Evolutionary conservation across 2,888 invertebrate genomes (phyloP).

Genomic region (Pristionchus exspectatus): DNA sequence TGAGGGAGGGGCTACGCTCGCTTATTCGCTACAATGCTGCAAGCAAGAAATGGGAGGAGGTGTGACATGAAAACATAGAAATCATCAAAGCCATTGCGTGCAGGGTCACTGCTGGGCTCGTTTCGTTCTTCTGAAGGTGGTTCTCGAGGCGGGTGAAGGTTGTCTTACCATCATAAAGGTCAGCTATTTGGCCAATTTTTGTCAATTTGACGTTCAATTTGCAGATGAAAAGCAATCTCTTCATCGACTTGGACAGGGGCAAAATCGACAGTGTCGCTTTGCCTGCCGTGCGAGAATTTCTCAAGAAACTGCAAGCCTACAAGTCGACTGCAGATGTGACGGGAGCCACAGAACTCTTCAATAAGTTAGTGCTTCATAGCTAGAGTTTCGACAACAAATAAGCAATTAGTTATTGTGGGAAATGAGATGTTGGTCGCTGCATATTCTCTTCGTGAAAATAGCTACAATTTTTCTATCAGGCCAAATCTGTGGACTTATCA

Average conservation of each 20-base stretch:
- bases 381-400: no score
- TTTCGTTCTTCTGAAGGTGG: conserved; percentile 90
- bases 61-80: not conserved
- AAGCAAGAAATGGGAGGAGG: conserved; percentile 87
- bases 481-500: no score
- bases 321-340: conserved; percentile 90
- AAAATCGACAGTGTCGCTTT: conserved; percentile 90
- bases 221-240: conserved; percentile 86
- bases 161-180: conserved; percentile 87
- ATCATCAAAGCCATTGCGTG: conserved; percentile 40
- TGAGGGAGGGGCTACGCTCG: conserved; percentile 91
- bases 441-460: no score
- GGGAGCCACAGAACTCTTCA: conserved; percentile 87
- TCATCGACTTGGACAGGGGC: conserved; percentile 86
- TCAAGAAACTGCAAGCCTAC: conserved; percentile 91
- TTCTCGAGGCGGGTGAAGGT: conserved; percentile 90
- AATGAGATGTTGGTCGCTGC: no score
- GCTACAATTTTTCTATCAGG: conserved; percentile 84
- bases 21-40: conserved; percentile 93
- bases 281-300: conserved; percentile 89
- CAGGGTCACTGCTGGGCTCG: conserved; percentile 88
- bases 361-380: no score
- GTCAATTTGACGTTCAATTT: conserved; percentile 82
- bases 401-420: no score
- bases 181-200: no score